Base-by-base conservation (phyloP, 2,113 vertebrate genomes). In the Rhinolophus sinicus region DNA sequence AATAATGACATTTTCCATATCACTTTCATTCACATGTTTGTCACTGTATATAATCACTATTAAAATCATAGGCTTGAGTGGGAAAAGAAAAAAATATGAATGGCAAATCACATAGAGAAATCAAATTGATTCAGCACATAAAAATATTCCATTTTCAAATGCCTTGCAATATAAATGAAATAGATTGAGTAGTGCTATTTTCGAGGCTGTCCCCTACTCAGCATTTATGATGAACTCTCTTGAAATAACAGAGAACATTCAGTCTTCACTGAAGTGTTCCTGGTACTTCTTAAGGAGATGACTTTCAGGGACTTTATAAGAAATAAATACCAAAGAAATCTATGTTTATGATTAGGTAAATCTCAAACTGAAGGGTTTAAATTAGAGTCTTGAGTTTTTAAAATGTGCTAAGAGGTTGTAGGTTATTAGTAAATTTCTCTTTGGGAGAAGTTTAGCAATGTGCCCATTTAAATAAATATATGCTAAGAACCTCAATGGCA, bases 131-230 rank as follows among this genome's bases (percentile, higher is more conserved):
- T 98, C 94, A 93, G 94, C 40, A 86, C 60, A 94, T 88, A 91
- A 96, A 97, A 96, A 96, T 93, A 95, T 97, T 94, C 88, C 81
- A 93, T 85, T 96, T 97, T 96, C 77, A 94, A 97, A 96, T 54
- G 77, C 85, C 69, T 88, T 76, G 60, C 30, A 88, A 82, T 85
- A 94, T 88, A 94, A 97, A 95, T 93, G 88, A 96, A 96, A 93
- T 88, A 97, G 96, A 96, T 91, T 94, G 90, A 97, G 85, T 44
- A 64, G 72, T 64, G 47, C 85, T 96, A 95, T 98, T 97, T 98
- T 93, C 8, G 30, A 60, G 88, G 77, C 87, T 85, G 58, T 84
- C 38, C 62, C 62, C 65, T 83, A 54, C 93, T 96, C 93, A 93
- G 97, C 91, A 85, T 95, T 96, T 92, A 56, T 85, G 76, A 96